These are phyloP conservation scores for Lithodes maja DNA, from an alignment of 2,888 invertebrate species.

Conservation along the genomic window DNA sequence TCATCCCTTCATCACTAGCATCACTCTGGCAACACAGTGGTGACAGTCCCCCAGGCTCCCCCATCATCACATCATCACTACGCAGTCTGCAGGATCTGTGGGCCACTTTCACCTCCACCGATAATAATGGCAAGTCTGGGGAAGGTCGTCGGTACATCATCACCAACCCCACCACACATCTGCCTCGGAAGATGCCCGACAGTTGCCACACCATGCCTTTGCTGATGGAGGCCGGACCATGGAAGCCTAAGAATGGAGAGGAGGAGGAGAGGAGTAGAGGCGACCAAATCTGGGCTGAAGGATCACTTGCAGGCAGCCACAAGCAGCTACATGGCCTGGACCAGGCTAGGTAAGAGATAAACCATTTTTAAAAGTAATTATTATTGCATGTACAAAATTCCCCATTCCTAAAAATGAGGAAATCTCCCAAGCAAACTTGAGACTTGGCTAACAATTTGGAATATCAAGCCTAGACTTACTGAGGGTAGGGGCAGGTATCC, in stretches of 20 bases:
- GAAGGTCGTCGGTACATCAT: conserved; percentile 40
- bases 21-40: conserved; percentile 48
- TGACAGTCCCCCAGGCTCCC: conserved; percentile 33
- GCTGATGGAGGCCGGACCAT: conserved; percentile 34
- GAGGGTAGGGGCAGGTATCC: too few relatives aligned
- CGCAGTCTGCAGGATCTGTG: conserved; percentile 52
- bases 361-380: too few relatives aligned
- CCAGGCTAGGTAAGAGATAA: conserved; percentile 26
- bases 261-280: not conserved
- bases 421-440: too few relatives aligned
- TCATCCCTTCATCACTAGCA: conserved; percentile 50
- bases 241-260: conserved; percentile 33
- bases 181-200: conserved; percentile 45
- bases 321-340: conserved; percentile 24
- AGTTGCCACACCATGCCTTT: conserved; percentile 32
- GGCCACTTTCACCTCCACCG: conserved; percentile 38
- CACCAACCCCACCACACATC: conserved; percentile 55
- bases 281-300: conserved; percentile 45
- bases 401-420: too few relatives aligned
- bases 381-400: too few relatives aligned
- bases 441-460: too few relatives aligned
- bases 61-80: conserved; percentile 34
- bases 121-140: conserved; percentile 27
- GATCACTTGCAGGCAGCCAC: conserved; percentile 24
- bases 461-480: too few relatives aligned